Evolutionary conservation across 2,888 invertebrate genomes (phyloP).

Genomic region (Drosophila eohydei): DNA sequence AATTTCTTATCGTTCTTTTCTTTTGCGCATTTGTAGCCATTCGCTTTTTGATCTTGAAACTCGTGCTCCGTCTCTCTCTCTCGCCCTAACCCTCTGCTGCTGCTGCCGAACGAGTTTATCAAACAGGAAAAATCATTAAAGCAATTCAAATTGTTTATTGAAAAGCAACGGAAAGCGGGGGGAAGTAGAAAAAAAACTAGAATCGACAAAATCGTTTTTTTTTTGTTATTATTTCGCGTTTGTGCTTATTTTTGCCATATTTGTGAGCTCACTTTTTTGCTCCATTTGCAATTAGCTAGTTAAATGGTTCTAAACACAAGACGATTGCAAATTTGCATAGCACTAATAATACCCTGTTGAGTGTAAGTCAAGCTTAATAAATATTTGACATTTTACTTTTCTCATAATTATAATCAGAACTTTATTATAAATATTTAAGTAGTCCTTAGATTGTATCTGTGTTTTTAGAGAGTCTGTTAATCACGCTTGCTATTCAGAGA

Average conservation of each 20-base stretch:
- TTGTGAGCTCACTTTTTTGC: constrained; percentile 25
- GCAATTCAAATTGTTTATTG: constrained; percentile 68
- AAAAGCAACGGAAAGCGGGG: constrained; percentile 18
- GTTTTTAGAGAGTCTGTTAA: not conserved
- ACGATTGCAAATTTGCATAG: not conserved
- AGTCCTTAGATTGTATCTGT: not conserved
- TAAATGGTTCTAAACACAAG: constrained; percentile 13
- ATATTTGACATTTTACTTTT: not conserved
- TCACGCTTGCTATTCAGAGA: not conserved
- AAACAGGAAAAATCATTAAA: constrained; percentile 71
- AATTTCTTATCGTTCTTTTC: constrained; percentile 48
- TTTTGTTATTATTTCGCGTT: constrained; percentile 17
- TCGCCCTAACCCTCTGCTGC: not conserved
- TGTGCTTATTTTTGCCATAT: constrained; percentile 29
- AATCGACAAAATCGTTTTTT: constrained; percentile 32
- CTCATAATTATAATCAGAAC: not conserved
- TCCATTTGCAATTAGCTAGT: constrained; percentile 29
- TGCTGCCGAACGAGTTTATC: constrained; percentile 69
- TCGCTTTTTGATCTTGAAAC: constrained; percentile 79
- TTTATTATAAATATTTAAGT: not conserved
- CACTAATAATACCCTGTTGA: not conserved
- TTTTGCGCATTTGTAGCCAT: constrained; percentile 48
- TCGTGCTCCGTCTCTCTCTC: constrained; percentile 15
- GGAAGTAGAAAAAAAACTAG: constrained; percentile 23
- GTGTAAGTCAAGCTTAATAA: not conserved